phyloP scores from a whole-genome alignment of 2,888 invertebrate species.

The Orchestes rusci region DNA sequence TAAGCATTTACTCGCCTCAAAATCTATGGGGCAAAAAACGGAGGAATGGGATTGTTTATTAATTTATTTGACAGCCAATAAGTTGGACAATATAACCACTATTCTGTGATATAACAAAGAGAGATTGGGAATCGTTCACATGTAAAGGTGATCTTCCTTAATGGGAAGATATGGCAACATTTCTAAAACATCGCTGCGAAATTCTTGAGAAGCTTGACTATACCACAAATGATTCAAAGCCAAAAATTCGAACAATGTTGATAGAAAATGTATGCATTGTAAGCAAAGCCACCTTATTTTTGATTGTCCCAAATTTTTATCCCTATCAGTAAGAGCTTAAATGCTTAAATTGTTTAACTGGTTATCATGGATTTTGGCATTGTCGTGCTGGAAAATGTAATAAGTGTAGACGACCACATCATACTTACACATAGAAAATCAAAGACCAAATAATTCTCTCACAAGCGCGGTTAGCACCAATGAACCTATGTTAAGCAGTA shows the following conservation, averaged over 20 bases:
- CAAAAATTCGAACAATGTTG: neutral
- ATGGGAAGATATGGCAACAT: neutral
- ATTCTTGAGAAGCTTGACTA: neutral
- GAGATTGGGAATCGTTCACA: neutral
- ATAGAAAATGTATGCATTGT: neutral
- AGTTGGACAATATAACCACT: neutral
- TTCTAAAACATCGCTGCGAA: neutral
- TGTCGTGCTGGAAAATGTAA: neutral
- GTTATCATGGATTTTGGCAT: neutral
- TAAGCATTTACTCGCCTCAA: neutral
- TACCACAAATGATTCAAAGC: neutral
- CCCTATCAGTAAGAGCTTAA: too few species aligned
- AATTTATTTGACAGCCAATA: neutral
- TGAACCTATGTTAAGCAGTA: neutral
- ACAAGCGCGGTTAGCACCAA: neutral
- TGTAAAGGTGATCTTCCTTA: neutral
- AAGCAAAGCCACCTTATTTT: neutral
- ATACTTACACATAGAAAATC: neutral
- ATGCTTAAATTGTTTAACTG: neutral
- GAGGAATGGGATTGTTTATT: constrained; percentile 1
- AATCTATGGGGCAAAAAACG: neutral
- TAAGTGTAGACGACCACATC: neutral
- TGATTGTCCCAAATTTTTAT: neutral
- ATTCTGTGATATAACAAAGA: too few species aligned
- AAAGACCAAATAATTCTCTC: neutral